phyloP scores from a whole-genome alignment of 2,113 vertebrate species.

The Rattus norvegicus region DNA sequence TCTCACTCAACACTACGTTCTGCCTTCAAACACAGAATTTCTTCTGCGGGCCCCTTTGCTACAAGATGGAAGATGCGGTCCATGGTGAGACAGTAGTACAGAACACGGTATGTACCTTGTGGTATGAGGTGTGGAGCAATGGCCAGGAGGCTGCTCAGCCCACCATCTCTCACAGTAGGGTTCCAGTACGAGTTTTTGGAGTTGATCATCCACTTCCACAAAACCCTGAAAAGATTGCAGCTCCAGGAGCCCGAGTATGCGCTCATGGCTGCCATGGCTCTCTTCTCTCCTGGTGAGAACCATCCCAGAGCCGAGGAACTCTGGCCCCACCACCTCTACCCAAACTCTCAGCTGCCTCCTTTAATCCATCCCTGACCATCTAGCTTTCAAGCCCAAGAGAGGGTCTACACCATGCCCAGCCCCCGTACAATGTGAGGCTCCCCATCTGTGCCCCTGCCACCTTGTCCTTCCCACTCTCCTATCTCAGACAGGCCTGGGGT shows the following conservation, averaged over 20 bases:
- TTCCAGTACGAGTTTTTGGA: constrained; percentile 91
- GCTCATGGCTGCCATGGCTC: constrained; percentile 86
- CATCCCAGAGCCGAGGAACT: background rate
- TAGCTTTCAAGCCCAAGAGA: background rate
- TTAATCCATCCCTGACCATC: too few species aligned
- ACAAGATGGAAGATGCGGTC: constrained; percentile 72
- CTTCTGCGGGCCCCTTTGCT: constrained; percentile 81
- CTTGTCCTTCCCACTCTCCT: background rate
- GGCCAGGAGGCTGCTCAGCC: background rate
- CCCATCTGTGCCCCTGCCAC: background rate
- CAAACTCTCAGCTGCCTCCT: background rate
- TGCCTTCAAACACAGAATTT: constrained; percentile 78
- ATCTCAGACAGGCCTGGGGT: constrained; percentile 76
- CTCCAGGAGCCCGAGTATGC: constrained; percentile 88
- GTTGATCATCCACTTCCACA: constrained; percentile 88
- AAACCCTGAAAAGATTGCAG: constrained; percentile 83
- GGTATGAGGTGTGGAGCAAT: background rate
- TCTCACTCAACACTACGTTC: constrained; percentile 83
- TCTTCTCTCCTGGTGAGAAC: constrained; percentile 89
- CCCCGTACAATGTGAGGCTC: background rate
- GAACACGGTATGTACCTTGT: accelerated
- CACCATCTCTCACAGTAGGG: constrained; percentile 76
- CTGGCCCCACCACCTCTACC: background rate
- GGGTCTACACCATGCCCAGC: background rate
- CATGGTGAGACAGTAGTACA: constrained; percentile 61